These are phyloP conservation scores for Sisyra nigra DNA, from an alignment of 2,888 invertebrate species.

Conservation along the genomic window DNA sequence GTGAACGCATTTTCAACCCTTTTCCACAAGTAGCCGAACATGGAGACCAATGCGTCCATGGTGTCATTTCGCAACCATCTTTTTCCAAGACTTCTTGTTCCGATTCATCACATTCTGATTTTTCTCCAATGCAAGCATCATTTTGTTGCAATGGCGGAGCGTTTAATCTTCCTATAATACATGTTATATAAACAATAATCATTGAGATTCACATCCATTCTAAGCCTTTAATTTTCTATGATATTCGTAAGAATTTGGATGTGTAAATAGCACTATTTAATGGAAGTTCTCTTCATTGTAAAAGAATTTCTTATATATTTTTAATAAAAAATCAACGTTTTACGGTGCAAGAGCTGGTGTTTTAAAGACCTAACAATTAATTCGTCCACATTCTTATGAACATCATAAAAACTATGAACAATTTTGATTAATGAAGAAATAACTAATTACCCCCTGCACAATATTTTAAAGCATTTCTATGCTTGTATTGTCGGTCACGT, in stretches of 20 bases:
- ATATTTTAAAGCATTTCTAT: slow-evolving; percentile 41
- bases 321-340: no score
- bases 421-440: no score
- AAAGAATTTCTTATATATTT: no score
- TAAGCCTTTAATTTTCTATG: no score
- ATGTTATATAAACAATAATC: no score
- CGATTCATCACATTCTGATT: slow-evolving; percentile 21
- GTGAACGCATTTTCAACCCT: slow-evolving; percentile 45
- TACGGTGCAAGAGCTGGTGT: no score
- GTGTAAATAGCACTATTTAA: no score
- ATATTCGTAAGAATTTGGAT: no score
- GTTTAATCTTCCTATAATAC: not conserved
- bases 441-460: slow-evolving; percentile 32
- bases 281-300: no score
- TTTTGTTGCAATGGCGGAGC: slow-evolving; percentile 29
- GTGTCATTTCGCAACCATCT: slow-evolving; percentile 40
- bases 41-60: slow-evolving; percentile 71
- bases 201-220: no score
- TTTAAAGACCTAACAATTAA: not conserved
- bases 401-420: no score
- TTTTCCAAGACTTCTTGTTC: slow-evolving; percentile 15
- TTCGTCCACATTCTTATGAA: not conserved
- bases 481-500: slow-evolving; percentile 48
- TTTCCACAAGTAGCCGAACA: slow-evolving; percentile 67
- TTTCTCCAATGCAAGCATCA: slow-evolving; percentile 26